phyloP scores from a whole-genome alignment of 2,888 invertebrate genomes.

The Drosophila greeni region DNA sequence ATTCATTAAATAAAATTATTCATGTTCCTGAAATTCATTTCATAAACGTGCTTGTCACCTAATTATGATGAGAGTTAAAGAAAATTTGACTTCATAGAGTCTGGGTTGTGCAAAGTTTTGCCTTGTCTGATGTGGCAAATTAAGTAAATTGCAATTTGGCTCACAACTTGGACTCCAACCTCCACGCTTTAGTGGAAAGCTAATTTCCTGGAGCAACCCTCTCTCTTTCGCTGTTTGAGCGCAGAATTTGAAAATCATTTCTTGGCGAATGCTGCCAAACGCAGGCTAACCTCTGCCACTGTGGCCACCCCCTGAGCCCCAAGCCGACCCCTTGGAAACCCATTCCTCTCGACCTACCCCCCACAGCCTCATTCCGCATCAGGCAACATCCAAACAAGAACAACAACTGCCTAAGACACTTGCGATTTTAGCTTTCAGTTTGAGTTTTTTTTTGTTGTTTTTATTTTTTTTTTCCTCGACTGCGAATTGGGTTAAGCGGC shows the following conservation, averaged over 20 bases:
- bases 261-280: constrained; percentile 54
- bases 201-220: constrained; percentile 20
- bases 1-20: background rate
- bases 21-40: background rate
- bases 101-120: background rate
- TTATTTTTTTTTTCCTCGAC: constrained; percentile 15
- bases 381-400: constrained; percentile 46
- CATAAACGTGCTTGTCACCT: constrained; percentile 1
- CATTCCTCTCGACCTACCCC: background rate
- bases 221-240: constrained; percentile 33
- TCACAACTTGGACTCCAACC: background rate
- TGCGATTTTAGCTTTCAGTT: constrained; percentile 47
- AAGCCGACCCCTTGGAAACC: constrained; percentile 10
- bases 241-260: constrained; percentile 49
- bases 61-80: background rate
- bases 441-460: constrained; percentile 31
- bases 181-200: constrained; percentile 7
- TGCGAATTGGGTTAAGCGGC: constrained; percentile 71
- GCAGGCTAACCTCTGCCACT: constrained; percentile 40
- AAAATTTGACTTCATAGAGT: background rate
- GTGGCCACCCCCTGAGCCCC: background rate
- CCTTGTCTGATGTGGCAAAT: constrained; percentile 7
- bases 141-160: constrained; percentile 3
- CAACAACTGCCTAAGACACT: constrained; percentile 57
- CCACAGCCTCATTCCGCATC: background rate